These are phyloP conservation scores for Quiscalus mexicanus DNA, from an alignment of 2,113 vertebrate species.

Conservation along the genomic window DNA sequence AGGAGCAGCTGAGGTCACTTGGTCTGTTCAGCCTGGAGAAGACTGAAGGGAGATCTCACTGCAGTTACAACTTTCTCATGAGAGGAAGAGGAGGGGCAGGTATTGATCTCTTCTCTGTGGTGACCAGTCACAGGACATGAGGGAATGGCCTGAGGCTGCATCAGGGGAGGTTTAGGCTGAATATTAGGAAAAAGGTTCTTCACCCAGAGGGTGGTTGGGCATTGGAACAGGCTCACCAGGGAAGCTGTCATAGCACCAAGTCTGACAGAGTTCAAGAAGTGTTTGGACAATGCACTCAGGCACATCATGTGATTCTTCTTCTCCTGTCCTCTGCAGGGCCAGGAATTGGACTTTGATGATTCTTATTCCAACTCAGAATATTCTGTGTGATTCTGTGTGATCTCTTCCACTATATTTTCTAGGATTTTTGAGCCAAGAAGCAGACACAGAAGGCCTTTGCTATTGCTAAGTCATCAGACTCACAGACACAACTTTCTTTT, in stretches of 20 bases:
- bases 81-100: background rate
- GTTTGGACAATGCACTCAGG: background rate
- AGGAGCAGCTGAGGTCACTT: background rate
- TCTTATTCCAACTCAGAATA: background rate
- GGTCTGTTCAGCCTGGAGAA: background rate
- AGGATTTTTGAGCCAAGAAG: background rate
- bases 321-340: background rate
- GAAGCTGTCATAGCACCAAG: background rate
- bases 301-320: background rate
- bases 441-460: background rate
- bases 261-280: background rate
- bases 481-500: background rate
- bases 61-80: rapidly evolving
- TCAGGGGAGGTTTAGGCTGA: background rate
- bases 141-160: rapidly evolving
- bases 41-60: background rate
- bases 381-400: background rate
- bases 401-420: background rate
- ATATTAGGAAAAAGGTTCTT: background rate
- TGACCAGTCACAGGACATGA: rapidly evolving
- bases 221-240: background rate
- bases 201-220: rapidly evolving
- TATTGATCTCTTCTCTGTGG: background rate
- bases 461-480: background rate
- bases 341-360: background rate